A percentile compares a stretch with the other conserved stretches of the same genome.
phyloP scores from a whole-genome alignment of 1,140 invertebrate species.

The Cotesia typhae region DNA sequence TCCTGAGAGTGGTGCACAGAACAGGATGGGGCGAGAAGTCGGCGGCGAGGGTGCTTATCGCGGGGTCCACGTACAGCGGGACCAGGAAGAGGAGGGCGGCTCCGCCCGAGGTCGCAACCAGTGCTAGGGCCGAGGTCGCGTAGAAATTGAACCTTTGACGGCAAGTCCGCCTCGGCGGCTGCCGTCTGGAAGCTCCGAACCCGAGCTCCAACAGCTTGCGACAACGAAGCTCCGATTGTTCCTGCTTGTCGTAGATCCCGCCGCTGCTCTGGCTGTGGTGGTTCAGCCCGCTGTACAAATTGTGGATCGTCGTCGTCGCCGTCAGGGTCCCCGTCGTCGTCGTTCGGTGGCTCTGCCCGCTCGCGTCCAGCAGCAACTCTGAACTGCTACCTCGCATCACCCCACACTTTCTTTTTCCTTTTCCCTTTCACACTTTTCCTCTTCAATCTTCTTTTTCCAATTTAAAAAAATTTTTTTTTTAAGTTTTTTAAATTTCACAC shows the following conservation, averaged over 20 bases:
- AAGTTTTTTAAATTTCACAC: no score
- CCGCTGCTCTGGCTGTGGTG: no score
- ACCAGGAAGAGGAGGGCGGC: conserved; percentile 86
- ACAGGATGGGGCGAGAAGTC: conserved; percentile 83
- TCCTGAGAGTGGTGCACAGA: conserved; percentile 77
- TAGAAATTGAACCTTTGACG: conserved; percentile 81
- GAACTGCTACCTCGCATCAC: conserved; percentile 84
- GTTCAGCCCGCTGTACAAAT: no score
- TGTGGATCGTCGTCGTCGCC: conserved; percentile 35
- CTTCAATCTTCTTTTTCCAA: no score
- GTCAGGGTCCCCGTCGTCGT: conserved; percentile 4
- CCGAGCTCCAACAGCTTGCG: conserved; percentile 76
- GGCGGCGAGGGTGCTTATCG: conserved; percentile 85
- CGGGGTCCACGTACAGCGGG: conserved; percentile 88
- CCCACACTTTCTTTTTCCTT: conserved; percentile 24
- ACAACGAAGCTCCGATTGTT: conserved; percentile 75
- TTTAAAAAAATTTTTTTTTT: no score
- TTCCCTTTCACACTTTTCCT: conserved; percentile 1
- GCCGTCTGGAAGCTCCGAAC: conserved; percentile 66
- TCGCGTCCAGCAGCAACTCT: conserved; percentile 79
- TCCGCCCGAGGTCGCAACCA: conserved; percentile 81
- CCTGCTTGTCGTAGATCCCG: conserved; percentile 58
- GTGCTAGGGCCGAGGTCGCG: conserved; percentile 79
- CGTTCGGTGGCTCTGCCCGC: conserved; percentile 49
- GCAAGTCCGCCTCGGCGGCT: conserved; percentile 73